A percentile compares a stretch with the other conserved stretches of the same genome.
These are phyloP conservation scores for Pedetes capensis DNA, from an alignment of 2,113 vertebrate genomes.

Conservation along the genomic window DNA sequence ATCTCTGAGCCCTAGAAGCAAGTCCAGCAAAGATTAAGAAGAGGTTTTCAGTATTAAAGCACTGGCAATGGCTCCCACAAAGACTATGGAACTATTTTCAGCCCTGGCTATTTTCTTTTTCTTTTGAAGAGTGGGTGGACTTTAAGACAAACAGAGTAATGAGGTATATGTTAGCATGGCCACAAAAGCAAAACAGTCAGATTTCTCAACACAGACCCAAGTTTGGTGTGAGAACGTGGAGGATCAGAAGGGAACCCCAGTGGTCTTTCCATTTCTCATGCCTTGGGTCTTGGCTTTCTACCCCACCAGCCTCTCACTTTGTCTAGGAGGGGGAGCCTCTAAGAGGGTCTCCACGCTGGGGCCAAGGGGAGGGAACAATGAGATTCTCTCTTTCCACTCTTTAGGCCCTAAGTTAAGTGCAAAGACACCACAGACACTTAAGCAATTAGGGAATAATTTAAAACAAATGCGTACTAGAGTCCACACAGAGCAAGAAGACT, in stretches of 20 bases:
- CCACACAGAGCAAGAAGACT: background rate
- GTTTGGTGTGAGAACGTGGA: background rate
- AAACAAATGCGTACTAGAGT: conserved; percentile 71
- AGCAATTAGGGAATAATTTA: conserved; percentile 75
- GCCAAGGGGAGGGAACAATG: background rate
- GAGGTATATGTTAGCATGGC: conserved; percentile 66
- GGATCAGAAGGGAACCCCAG: background rate
- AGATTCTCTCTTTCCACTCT: conserved; percentile 47
- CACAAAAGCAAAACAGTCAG: conserved; percentile 69
- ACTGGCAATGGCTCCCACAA: background rate
- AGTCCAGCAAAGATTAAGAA: background rate
- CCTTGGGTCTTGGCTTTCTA: background rate
- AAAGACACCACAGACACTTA: conserved; percentile 77
- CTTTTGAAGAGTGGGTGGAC: conserved; percentile 64
- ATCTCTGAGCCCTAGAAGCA: background rate
- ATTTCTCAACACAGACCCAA: conserved; percentile 48
- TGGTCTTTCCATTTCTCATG: background rate
- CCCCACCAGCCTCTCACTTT: background rate
- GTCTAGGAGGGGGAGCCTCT: background rate
- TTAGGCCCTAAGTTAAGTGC: conserved; percentile 48
- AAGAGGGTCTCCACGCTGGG: conserved; percentile 18
- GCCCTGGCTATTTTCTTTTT: conserved; percentile 51
- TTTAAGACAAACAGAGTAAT: conserved; percentile 76
- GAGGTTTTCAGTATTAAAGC: background rate
- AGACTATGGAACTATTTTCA: conserved; percentile 63